Conservation (phyloP, 2,797 vertebrate species). For the Protosalanx chinensis region DNA sequence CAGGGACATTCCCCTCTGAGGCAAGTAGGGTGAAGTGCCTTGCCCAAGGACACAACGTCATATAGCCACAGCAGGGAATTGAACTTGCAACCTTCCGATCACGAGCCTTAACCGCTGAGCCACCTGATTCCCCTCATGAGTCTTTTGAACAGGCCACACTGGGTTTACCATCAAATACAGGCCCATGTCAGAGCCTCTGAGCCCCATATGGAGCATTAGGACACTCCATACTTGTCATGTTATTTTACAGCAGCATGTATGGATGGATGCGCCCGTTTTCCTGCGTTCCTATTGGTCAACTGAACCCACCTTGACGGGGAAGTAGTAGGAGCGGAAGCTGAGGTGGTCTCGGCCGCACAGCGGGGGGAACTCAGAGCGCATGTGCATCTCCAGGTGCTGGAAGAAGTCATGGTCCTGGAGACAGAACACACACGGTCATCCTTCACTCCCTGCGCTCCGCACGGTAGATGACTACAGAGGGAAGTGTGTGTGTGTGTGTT, state of each 20-base stretch:
- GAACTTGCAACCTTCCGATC: no score
- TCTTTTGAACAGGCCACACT: no score
- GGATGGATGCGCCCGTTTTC: not conserved
- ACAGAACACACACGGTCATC: not conserved
- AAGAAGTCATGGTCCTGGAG: slow-evolving; percentile 96
- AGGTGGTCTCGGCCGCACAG: slow-evolving; percentile 96
- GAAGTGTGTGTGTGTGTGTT: slow-evolving; percentile 10
- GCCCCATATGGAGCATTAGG: no score
- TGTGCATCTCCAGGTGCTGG: slow-evolving; percentile 98
- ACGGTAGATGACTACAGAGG: not conserved
- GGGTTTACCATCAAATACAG: no score
- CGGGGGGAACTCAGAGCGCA: slow-evolving; percentile 94
- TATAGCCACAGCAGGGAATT: no score
- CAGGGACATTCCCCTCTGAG: no score
- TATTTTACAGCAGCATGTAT: no score
- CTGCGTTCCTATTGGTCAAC: not conserved
- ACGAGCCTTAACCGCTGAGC: no score
- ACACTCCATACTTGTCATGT: not conserved
- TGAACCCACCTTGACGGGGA: slow-evolving; percentile 89
- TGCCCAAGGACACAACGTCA: no score
- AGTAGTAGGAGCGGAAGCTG: slow-evolving; percentile 98
- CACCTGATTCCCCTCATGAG: no score
- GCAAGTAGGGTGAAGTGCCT: no score
- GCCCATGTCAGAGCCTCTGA: no score
- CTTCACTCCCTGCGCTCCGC: not conserved